These are phyloP conservation scores for Strix occidentalis DNA, from an alignment of 2,797 vertebrate genomes.

Conservation along the genomic window DNA sequence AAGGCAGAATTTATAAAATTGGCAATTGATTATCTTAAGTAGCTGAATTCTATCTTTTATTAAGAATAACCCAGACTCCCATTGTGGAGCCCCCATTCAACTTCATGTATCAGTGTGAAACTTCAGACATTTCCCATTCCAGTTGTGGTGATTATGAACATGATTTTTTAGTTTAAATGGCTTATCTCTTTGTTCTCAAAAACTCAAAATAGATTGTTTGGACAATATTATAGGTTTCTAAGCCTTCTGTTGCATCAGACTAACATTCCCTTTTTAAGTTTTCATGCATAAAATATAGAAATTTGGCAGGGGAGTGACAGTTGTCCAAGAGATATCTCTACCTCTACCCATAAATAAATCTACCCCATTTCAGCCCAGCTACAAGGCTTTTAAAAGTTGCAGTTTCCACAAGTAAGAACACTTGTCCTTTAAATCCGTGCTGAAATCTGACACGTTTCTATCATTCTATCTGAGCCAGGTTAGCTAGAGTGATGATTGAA, in stretches of 20 bases:
- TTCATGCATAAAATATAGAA: background rate
- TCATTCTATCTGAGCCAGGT: background rate
- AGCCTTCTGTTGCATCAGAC: background rate
- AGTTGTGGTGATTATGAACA: background rate
- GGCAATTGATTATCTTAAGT: background rate
- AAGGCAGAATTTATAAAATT: background rate
- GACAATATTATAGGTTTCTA: background rate
- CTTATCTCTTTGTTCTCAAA: background rate
- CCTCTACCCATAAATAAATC: background rate
- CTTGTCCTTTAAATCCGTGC: background rate
- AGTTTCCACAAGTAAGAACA: background rate
- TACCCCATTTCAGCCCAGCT: background rate
- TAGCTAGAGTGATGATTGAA: background rate
- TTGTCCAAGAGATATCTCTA: background rate
- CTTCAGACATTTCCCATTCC: background rate
- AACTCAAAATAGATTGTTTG: background rate
- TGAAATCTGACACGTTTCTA: background rate
- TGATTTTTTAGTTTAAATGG: background rate
- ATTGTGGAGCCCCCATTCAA: background rate
- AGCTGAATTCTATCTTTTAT: background rate
- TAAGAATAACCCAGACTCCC: background rate
- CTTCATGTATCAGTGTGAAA: background rate
- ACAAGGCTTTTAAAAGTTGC: background rate
- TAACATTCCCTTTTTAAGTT: background rate
- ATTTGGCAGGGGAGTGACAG: background rate